These are phyloP conservation scores for Automeris io DNA, from an alignment of 2,888 invertebrate species.

Conservation along the genomic window DNA sequence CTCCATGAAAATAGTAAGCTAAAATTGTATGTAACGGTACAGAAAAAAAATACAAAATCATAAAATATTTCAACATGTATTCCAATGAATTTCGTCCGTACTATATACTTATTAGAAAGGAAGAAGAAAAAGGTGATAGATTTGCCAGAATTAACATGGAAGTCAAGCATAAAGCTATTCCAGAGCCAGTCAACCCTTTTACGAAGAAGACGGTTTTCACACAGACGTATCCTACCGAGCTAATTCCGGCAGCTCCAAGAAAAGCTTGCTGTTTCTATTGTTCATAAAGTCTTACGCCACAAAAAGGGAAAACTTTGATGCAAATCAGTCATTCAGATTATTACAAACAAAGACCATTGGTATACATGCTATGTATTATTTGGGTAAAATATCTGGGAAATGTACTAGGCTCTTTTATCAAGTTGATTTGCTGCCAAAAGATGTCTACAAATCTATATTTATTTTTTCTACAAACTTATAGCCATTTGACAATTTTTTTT, in stretches of 20 bases:
- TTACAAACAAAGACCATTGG: slow-evolving; percentile 28
- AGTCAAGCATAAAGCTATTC: slow-evolving; percentile 41
- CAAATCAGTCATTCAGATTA: too few species aligned
- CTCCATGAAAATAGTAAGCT: too few species aligned
- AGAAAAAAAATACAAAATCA: slow-evolving; percentile 10
- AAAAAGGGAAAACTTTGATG: slow-evolving; percentile 18
- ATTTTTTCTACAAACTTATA: slow-evolving; percentile 39
- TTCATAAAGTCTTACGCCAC: slow-evolving; percentile 20
- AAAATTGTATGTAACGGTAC: too few species aligned
- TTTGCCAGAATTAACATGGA: slow-evolving; percentile 61
- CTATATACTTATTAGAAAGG: slow-evolving; percentile 53
- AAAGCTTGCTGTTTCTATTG: slow-evolving; percentile 56
- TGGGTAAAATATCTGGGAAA: slow-evolving; percentile 40
- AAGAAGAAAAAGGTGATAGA: slow-evolving; percentile 65
- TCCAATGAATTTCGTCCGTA: slow-evolving; percentile 59
- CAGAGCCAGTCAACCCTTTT: slow-evolving; percentile 50
- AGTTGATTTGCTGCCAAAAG: slow-evolving; percentile 38
- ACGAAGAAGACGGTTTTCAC: slow-evolving; percentile 46
- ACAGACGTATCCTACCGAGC: slow-evolving; percentile 55
- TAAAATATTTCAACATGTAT: slow-evolving; percentile 34
- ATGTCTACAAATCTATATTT: slow-evolving; percentile 49
- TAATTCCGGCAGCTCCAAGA: slow-evolving; percentile 57
- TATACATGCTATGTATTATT: slow-evolving; percentile 34
- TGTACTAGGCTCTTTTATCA: slow-evolving; percentile 34
- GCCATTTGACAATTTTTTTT: slow-evolving; percentile 35